A percentile compares a stretch with the other conserved stretches of the same genome.
phyloP scores from a whole-genome alignment of 2,113 vertebrate species.

The Hippoglossus stenolepis region DNA sequence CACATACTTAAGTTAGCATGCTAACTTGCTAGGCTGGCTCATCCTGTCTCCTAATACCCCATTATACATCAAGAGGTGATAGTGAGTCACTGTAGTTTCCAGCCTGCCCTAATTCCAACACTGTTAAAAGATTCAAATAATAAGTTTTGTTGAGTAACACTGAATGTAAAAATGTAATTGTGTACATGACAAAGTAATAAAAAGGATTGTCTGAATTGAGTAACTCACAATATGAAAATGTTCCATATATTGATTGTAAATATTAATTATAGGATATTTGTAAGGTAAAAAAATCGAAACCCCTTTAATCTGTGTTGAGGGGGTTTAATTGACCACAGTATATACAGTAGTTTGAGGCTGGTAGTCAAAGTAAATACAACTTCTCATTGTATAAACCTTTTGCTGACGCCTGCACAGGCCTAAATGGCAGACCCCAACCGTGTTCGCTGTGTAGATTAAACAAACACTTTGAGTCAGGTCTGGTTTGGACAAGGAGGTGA shows the following conservation, averaged over 20 bases:
- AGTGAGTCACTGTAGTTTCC: too few relatives aligned
- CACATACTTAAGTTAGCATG: too few relatives aligned
- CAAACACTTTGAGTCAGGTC: constrained; percentile 39
- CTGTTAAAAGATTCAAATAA: too few relatives aligned
- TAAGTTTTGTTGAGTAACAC: too few relatives aligned
- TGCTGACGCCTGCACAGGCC: not conserved
- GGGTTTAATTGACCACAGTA: not conserved
- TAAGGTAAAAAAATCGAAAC: not conserved
- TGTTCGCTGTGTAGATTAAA: constrained; percentile 24
- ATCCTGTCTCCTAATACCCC: too few relatives aligned
- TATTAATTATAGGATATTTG: not conserved
- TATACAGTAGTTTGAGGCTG: constrained; percentile 6
- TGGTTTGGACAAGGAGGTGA: constrained; percentile 19
- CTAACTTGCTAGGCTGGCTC: too few relatives aligned
- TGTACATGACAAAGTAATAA: too few relatives aligned
- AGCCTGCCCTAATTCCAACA: too few relatives aligned
- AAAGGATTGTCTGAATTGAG: too few relatives aligned
- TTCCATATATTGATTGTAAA: not conserved
- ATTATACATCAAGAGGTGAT: too few relatives aligned
- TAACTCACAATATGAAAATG: not conserved
- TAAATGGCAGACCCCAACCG: not conserved
- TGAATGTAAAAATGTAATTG: too few relatives aligned
- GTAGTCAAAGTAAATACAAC: constrained; percentile 13
- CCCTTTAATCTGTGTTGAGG: not conserved
- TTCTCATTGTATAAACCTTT: constrained; percentile 7